Evolutionary conservation across 2,113 vertebrate genomes (phyloP).

Genomic region (Perccottus glenii): DNA sequence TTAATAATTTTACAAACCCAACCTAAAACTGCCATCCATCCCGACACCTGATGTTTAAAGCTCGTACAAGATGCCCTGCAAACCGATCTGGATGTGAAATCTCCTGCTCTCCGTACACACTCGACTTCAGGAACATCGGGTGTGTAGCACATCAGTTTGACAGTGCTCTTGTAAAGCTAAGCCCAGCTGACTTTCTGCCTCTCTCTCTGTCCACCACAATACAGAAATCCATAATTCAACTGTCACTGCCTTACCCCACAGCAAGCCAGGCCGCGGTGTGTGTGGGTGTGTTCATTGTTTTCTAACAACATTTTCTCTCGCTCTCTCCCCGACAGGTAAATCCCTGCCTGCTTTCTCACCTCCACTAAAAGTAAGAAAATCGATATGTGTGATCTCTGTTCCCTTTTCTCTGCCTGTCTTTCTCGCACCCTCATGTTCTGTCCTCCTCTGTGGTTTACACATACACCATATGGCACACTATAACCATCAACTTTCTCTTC

Average conservation of each 20-base stretch:
- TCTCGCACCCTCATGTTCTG: slow-evolving; percentile 5
- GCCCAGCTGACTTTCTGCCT: slow-evolving; percentile 36
- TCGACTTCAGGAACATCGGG: slow-evolving; percentile 7
- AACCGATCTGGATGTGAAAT: not conserved
- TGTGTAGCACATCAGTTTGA: slow-evolving; percentile 37
- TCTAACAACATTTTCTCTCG: slow-evolving; percentile 56
- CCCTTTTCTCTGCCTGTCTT: slow-evolving; percentile 24
- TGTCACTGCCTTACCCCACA: slow-evolving; percentile 58
- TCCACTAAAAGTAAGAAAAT: slow-evolving; percentile 69
- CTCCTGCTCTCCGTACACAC: not conserved
- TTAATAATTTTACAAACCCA: slow-evolving; percentile 19
- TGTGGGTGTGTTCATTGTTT: slow-evolving; percentile 54
- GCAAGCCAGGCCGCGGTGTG: slow-evolving; percentile 14
- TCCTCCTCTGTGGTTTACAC: slow-evolving; percentile 8
- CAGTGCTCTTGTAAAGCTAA: slow-evolving; percentile 42
- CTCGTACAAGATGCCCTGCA: not conserved
- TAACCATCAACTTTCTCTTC: not conserved
- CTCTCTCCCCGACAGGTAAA: slow-evolving; percentile 60
- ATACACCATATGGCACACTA: not conserved
- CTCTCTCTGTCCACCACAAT: slow-evolving; percentile 51
- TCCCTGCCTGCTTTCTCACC: slow-evolving; percentile 59
- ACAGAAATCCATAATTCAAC: slow-evolving; percentile 69
- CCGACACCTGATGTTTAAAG: slow-evolving; percentile 6
- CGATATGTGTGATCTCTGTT: slow-evolving; percentile 64
- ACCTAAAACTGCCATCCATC: not conserved